Base-by-base conservation (phyloP, 2,113 vertebrate genomes). In the Psephotus haematonotus region DNA sequence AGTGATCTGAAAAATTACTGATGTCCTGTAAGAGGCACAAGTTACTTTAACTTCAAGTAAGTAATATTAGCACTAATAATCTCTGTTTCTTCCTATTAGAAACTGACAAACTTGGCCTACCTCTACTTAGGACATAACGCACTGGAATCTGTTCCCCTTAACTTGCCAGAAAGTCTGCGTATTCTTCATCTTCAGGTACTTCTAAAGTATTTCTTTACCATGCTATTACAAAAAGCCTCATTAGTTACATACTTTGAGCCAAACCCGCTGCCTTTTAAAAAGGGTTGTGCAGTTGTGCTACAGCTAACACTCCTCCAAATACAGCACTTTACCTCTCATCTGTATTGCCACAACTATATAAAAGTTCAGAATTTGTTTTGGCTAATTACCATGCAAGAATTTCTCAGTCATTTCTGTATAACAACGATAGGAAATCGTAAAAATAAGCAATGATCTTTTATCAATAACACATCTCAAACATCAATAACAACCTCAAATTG, bases 131-230 rank as follows among this genome's bases (percentile, higher is more conserved):
- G 98, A 59, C 96, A 99, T 89, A 99, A 99, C 4, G 97, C 98
- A 76, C 97, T 99, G 94, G 99, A 99, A 86, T 98, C 98, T 9
- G 98, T 99, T 88, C 99, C 99, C 39, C 95, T 87, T 84, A 94
- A 98, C 35, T 98, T 99, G 94, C 99, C 99, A 1, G 99, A 99
- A 88, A 99, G 96, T 9, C 98, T 99, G 43, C 98, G 98, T 39
- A 97, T 98, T 79, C 97, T 99, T 89, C 99, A 99, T 85, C 98
- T 99, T 79, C 99, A 99, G 99, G 99, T 99, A 95, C 57, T 90
- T 60, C 57, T 39, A 10, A 86, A 90, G 9, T 33, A 60, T 31
- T 82, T 69, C 53, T 64, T 64, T 94, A 60, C n/a, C 5, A 0
- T 65, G 68, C 17, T 35, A 9, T 60, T 39, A 78, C 9, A 1